Evolutionary conservation across 1,140 invertebrate species (phyloP).

Genomic region (Penaeus chinensis): DNA sequence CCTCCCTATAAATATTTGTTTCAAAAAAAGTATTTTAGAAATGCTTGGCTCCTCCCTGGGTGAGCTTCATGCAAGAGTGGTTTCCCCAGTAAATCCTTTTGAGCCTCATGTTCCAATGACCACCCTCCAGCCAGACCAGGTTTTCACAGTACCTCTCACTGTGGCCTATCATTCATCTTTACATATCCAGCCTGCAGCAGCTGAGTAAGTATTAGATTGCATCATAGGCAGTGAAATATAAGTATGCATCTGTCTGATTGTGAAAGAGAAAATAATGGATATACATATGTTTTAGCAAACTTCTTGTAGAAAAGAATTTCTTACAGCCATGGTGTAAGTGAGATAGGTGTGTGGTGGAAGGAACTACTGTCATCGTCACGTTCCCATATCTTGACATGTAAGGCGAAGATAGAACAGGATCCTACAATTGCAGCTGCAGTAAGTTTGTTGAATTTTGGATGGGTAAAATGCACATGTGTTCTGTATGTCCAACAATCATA

Average conservation of each 20-base stretch:
- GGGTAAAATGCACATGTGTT: neutral
- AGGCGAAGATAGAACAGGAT: constrained; percentile 41
- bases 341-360: constrained; percentile 83
- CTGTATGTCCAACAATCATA: too few species aligned
- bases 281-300: neutral
- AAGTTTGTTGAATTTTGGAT: neutral
- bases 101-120: constrained; percentile 79
- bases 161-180: constrained; percentile 85
- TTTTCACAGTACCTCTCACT: constrained; percentile 80
- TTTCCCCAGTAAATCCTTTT: constrained; percentile 80
- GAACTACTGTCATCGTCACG: constrained; percentile 76
- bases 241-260: neutral
- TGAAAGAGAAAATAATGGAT: neutral
- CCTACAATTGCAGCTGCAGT: constrained; percentile 44
- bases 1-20: constrained; percentile 75
- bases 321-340: constrained; percentile 77
- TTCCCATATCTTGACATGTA: constrained; percentile 42
- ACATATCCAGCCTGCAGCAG: constrained; percentile 79
- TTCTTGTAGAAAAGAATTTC: constrained; percentile 56
- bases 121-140: constrained; percentile 79
- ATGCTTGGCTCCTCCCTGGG: constrained; percentile 30
- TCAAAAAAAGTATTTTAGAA: constrained; percentile 58
- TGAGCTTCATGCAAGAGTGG: constrained; percentile 63
- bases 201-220: constrained; percentile 73
- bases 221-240: constrained; percentile 16